Conservation (phyloP, 2,888 invertebrate species). For the Adelphocoris suturalis region DNA sequence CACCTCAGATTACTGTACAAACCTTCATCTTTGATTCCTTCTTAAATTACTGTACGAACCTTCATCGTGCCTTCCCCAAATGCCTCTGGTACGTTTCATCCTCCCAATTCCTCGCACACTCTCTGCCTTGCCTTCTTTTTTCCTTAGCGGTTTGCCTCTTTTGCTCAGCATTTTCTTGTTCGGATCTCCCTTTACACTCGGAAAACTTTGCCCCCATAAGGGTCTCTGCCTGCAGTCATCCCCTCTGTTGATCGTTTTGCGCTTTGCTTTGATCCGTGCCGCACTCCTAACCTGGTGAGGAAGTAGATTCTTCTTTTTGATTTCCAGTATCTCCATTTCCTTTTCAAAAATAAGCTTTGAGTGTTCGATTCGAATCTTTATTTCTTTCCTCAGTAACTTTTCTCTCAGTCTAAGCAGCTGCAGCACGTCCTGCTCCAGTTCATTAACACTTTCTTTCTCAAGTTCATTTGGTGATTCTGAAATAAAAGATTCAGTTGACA, state of each 20-base stretch:
- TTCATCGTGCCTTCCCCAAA: not conserved
- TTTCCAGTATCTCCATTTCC: slow-evolving; percentile 22
- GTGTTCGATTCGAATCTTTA: not conserved
- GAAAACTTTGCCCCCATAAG: not conserved
- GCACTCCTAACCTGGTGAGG: not conserved
- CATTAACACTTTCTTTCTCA: not conserved
- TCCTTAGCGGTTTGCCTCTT: not conserved
- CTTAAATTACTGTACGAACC: not conserved
- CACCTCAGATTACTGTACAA: too few species aligned
- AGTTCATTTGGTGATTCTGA: not conserved
- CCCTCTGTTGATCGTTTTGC: not conserved
- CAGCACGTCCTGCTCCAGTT: not conserved
- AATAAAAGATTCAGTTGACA: not conserved
- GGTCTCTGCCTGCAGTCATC: not conserved
- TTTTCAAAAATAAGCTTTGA: not conserved
- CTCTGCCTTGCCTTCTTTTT: not conserved
- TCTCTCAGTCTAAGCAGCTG: not conserved
- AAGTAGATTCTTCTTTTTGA: not conserved
- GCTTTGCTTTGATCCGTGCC: not conserved
- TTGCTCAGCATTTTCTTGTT: not conserved
- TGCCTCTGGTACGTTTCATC: not conserved
- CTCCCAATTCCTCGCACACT: not conserved
- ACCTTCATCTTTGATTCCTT: too few species aligned
- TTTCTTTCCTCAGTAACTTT: not conserved
- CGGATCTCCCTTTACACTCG: not conserved